Conservation (phyloP, 2,797 vertebrate genomes). For the Sebastes hopkinsi region DNA sequence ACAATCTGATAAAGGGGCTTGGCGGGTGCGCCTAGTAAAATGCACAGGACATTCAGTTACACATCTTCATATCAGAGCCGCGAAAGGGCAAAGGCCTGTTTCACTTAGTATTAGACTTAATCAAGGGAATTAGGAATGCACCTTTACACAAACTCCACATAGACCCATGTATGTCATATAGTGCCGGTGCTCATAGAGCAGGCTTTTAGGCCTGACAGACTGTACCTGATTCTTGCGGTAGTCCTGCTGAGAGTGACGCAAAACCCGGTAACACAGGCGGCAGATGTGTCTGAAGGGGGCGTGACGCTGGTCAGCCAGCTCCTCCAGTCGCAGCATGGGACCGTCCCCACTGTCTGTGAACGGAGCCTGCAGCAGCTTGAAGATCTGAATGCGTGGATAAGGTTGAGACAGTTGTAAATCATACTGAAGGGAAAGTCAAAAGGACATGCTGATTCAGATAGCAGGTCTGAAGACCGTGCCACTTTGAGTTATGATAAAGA, state of each 20-base stretch:
- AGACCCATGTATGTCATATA: too few species aligned
- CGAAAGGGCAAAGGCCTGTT: conserved; percentile 2
- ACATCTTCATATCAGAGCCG: conserved; percentile 1
- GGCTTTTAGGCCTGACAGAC: not conserved
- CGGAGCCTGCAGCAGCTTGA: conserved; percentile 96
- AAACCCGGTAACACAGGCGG: conserved; percentile 94
- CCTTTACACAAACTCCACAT: not conserved
- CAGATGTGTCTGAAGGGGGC: conserved; percentile 98
- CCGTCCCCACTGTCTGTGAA: conserved; percentile 97
- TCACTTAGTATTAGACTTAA: not conserved
- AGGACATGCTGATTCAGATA: not conserved
- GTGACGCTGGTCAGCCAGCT: conserved; percentile 96
- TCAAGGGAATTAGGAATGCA: not conserved
- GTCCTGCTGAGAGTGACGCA: conserved; percentile 98
- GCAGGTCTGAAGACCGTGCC: not conserved
- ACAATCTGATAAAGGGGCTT: not conserved
- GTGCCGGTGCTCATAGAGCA: not conserved
- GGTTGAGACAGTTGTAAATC: not conserved
- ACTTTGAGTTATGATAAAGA: not conserved
- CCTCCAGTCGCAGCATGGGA: conserved; percentile 95
- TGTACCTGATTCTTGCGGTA: conserved; percentile 98
- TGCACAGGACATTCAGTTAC: not conserved
- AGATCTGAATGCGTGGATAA: conserved; percentile 84
- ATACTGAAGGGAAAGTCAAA: not conserved
- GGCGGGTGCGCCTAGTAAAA: not conserved